These are phyloP conservation scores for Clistopyga incitator DNA, from an alignment of 2,888 invertebrate species.

Conservation along the genomic window DNA sequence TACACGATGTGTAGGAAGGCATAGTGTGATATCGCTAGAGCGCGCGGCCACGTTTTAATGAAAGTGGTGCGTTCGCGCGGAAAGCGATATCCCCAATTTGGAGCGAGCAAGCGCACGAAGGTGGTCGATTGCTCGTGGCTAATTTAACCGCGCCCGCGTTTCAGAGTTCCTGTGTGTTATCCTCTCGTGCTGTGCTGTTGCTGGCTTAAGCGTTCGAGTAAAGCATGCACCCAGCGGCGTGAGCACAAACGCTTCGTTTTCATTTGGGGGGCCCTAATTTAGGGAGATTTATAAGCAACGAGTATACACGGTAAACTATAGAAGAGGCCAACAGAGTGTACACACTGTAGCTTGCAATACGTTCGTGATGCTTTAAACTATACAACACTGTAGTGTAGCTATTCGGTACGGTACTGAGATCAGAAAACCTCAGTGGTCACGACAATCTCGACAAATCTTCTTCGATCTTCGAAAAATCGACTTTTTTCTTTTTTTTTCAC, in stretches of 20 bases:
- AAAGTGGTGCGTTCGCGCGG: conserved; percentile 65
- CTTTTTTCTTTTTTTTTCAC: too few species aligned
- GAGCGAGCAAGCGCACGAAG: conserved; percentile 40
- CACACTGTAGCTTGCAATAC: conserved; percentile 49
- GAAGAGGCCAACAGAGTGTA: conserved; percentile 20
- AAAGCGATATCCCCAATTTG: conserved; percentile 66
- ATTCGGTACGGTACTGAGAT: too few species aligned
- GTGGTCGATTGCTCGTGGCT: conserved; percentile 60
- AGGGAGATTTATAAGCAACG: conserved; percentile 70
- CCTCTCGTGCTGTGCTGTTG: conserved; percentile 25
- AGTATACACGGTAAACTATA: conserved; percentile 65
- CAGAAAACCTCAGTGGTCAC: too few species aligned
- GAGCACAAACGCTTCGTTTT: conserved; percentile 70
- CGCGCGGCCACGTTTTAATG: conserved; percentile 57
- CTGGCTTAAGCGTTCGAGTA: conserved; percentile 57
- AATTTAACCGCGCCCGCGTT: conserved; percentile 52
- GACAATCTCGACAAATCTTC: too few species aligned
- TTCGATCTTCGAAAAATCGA: too few species aligned
- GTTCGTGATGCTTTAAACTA: conserved; percentile 30
- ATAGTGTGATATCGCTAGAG: conserved; percentile 13
- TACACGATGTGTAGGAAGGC: neutral
- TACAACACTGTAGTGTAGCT: conserved; percentile 25
- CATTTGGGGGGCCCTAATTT: conserved; percentile 72
- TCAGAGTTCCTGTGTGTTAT: conserved; percentile 57
- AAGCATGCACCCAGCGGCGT: conserved; percentile 26